Evolutionary conservation across 2,113 vertebrate genomes (phyloP), one percentile per base, ranked within the genome.

Genomic region (Dascyllus trimaculatus): DNA sequence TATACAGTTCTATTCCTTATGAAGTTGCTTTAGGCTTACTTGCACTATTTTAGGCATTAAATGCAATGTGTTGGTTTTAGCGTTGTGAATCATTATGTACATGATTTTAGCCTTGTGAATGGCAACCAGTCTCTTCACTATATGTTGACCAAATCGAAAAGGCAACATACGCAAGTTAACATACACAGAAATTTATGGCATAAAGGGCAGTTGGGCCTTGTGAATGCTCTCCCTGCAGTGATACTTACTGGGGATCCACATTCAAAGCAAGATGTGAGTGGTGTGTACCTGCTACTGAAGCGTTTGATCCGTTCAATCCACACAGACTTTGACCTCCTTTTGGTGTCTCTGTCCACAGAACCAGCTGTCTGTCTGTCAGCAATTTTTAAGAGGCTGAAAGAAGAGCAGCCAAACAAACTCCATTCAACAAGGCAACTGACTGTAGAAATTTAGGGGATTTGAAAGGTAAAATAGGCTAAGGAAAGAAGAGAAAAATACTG

Each of bases 311-410:
- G 24, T 19, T 73, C 48, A 52, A 15, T 52, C 58, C 35, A 43
- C 58, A 29, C 58, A 29, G 48, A 72, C 58, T 71, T 14, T 72
- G 58, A 72, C 70, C 70, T 72, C 60, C 58, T 25, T 53, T 53
- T n/a, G 19, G 48, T n/a, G 3, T 51, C 19, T 51, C 48, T 11
- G 48, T 61, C 58, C 35, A 53, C 29, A 54, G 18, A 26, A 63
- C 26, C 69, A 40, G 46, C 38, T 72, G 21, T 60, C 22, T 72
- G 32, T 72, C 29, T 61, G 59, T 61, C 35, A 38, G 24, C 59
- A 62, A 19, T 22, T 73, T 48, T 63, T 73, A 38, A 10, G 48
- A 11, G 10, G 52, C 21, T 14, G 24, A 54, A 65, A 26, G 17
- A 7, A 65, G 10, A 49, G 18, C 19, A n/a, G 24, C 51, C 38